These are phyloP conservation scores for Spinibarbus caldwelli DNA, from an alignment of 2,797 vertebrate species.

Conservation along the genomic window DNA sequence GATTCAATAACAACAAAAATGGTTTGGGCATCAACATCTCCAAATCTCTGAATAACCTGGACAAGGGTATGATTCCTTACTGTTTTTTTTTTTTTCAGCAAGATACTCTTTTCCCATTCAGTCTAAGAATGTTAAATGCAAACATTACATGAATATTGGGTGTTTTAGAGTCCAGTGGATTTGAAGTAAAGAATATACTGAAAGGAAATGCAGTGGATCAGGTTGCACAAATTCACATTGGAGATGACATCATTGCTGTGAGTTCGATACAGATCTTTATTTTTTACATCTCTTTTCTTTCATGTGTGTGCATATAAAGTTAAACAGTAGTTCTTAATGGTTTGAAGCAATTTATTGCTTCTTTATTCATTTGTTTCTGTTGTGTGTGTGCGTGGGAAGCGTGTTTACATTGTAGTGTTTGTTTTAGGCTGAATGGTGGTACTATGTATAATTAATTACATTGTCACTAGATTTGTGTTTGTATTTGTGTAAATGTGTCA, in stretches of 20 bases:
- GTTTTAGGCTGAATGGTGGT: slow-evolving; percentile 50
- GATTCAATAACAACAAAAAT: slow-evolving; percentile 86
- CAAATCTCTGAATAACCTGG: slow-evolving; percentile 88
- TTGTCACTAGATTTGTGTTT: neutral
- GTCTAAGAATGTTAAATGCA: neutral
- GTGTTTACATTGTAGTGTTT: neutral
- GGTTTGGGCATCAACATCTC: slow-evolving; percentile 92
- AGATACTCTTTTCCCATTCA: neutral
- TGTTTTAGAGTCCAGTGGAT: slow-evolving; percentile 84
- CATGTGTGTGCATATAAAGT: slow-evolving; percentile 37
- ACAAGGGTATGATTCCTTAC: slow-evolving; percentile 79
- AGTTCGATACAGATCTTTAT: slow-evolving; percentile 67
- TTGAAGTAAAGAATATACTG: slow-evolving; percentile 91
- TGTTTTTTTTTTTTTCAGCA: neutral
- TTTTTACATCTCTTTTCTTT: slow-evolving; percentile 39
- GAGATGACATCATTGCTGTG: slow-evolving; percentile 92
- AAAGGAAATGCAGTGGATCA: slow-evolving; percentile 90
- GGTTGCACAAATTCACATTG: slow-evolving; percentile 88
- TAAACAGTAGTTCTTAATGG: slow-evolving; percentile 4
- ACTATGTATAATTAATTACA: slow-evolving; percentile 56
- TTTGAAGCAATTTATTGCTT: neutral
- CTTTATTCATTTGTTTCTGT: neutral
- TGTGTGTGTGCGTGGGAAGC: neutral
- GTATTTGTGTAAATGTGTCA: slow-evolving; percentile 16
- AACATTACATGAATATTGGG: neutral